These are phyloP conservation scores for Listrodromus nycthemerus DNA, from an alignment of 2,888 invertebrate species.

Conservation along the genomic window DNA sequence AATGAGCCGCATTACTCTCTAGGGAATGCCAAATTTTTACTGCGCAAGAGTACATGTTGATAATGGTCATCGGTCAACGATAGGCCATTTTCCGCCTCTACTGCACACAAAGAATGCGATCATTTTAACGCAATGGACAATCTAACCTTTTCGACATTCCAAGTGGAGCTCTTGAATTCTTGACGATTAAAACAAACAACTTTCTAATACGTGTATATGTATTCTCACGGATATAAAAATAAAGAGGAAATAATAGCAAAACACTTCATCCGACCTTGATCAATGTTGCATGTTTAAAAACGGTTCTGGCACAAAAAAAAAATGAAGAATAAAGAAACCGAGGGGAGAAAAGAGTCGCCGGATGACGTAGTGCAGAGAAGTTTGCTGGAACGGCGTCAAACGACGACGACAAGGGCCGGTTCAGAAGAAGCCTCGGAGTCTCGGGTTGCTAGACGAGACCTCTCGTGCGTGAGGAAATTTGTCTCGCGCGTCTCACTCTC, in stretches of 20 bases:
- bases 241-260: background rate
- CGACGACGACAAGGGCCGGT: constrained; percentile 6
- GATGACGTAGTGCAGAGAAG: constrained; percentile 42
- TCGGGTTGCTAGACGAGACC: constrained; percentile 15
- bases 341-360: constrained; percentile 7
- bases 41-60: too few species aligned
- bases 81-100: too few species aligned
- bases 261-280: background rate
- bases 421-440: constrained; percentile 6
- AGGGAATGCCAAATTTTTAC: too few species aligned
- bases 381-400: constrained; percentile 65
- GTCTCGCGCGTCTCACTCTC: constrained; percentile 23
- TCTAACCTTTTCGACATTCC: too few species aligned
- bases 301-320: background rate
- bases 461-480: constrained; percentile 51
- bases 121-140: too few species aligned
- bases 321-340: background rate
- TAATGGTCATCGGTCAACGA: too few species aligned
- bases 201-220: too few species aligned
- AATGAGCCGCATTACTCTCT: too few species aligned
- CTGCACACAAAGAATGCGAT: too few species aligned
- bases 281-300: constrained; percentile 24
- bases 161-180: too few species aligned
- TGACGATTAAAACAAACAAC: too few species aligned
- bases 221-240: background rate